Conservation (phyloP, 2,113 vertebrate species). For the Notechis scutatus region DNA sequence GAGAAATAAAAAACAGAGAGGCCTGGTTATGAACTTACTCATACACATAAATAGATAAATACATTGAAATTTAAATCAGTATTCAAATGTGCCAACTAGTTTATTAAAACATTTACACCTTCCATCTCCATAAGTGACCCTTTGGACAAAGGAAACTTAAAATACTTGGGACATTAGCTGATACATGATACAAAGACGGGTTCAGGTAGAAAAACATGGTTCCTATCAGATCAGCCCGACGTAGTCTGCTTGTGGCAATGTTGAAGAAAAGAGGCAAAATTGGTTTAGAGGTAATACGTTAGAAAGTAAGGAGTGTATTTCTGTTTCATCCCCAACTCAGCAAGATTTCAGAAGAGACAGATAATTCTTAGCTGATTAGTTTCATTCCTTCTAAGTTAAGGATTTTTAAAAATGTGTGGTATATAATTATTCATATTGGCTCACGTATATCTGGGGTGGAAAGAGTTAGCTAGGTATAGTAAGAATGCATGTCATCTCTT, state of each 20-base stretch:
- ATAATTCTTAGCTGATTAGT: not conserved
- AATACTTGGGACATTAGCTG: not conserved
- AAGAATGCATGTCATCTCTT: not conserved
- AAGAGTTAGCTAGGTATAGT: not conserved
- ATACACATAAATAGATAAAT: not conserved
- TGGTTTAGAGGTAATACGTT: not conserved
- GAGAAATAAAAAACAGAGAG: not conserved
- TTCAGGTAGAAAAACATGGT: not conserved
- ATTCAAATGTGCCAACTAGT: not conserved
- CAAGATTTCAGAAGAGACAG: not conserved
- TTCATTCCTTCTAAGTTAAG: not conserved
- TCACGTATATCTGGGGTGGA: not conserved
- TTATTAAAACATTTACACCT: not conserved
- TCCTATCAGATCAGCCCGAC: not conserved
- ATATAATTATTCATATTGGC: not conserved
- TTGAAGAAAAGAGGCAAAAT: not conserved
- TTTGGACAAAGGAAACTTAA: not conserved
- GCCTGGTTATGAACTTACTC: not conserved
- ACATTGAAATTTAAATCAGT: not conserved
- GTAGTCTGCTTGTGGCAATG: not conserved
- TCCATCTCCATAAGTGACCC: not conserved
- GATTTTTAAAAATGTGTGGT: not conserved
- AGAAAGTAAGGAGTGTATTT: not conserved
- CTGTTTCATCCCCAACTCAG: not conserved
- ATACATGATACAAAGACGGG: not conserved